phyloP scores from a whole-genome alignment of 2,113 vertebrate genomes.

The Mus spicilegus region DNA sequence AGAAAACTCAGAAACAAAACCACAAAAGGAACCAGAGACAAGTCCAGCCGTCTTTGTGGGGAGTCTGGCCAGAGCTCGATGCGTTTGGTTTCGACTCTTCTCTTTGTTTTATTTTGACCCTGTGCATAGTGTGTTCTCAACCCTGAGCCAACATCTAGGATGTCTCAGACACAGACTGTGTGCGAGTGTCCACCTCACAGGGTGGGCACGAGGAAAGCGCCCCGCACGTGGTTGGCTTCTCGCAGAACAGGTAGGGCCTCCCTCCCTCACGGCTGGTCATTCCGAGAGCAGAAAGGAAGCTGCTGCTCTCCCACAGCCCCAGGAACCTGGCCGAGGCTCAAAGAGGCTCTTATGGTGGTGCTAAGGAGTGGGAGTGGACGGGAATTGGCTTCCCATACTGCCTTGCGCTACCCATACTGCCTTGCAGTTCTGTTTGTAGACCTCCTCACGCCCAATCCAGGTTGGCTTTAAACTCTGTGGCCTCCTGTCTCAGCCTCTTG shows the following conservation, averaged over 20 bases:
- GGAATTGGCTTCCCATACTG: background rate
- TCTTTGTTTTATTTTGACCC: background rate
- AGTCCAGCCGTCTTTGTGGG: background rate
- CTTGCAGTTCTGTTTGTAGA: background rate
- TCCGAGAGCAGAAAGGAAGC: background rate
- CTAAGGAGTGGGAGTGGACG: background rate
- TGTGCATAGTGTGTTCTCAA: background rate
- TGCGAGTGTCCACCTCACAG: background rate
- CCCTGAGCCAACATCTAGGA: background rate
- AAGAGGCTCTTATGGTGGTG: background rate
- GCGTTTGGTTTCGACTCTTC: background rate
- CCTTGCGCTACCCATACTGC: background rate
- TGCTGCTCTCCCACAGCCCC: background rate
- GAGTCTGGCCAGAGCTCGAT: background rate
- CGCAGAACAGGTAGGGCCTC: background rate
- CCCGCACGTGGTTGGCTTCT: too few species aligned
- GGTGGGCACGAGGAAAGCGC: background rate
- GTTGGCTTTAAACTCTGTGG: background rate
- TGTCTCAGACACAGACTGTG: background rate
- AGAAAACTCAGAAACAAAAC: background rate
- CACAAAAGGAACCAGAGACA: background rate
- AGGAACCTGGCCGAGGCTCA: rapidly evolving
- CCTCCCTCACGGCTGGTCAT: rapidly evolving
- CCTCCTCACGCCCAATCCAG: background rate
- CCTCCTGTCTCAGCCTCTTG: background rate